These are phyloP conservation scores for Crocuta crocuta DNA, from an alignment of 2,113 vertebrate genomes.

Conservation along the genomic window DNA sequence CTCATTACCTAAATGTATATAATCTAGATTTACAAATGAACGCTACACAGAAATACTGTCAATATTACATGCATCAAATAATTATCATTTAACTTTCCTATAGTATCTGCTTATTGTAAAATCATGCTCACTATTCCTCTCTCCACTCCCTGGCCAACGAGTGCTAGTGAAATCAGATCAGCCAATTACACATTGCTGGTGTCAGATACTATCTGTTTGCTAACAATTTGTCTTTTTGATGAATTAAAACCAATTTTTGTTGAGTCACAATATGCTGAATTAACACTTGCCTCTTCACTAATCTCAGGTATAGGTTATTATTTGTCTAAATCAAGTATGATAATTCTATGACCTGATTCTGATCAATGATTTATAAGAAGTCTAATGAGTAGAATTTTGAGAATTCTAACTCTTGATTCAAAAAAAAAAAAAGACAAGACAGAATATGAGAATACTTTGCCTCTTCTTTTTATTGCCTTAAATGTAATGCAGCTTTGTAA, in stretches of 20 bases:
- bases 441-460: background rate
- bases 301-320: background rate
- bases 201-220: background rate
- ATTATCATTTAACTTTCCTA: background rate
- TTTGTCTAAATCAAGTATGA: background rate
- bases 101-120: background rate
- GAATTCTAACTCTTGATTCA: background rate
- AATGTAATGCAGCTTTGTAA: background rate
- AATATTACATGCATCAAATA: background rate
- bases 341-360: background rate
- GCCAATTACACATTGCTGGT: background rate
- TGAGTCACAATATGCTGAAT: background rate
- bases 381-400: background rate
- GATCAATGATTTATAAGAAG: background rate
- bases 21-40: slow-evolving; percentile 39
- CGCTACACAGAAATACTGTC: background rate
- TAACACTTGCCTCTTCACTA: background rate
- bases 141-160: background rate
- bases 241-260: background rate
- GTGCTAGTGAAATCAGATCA: background rate
- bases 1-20: background rate
- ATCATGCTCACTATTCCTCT: background rate
- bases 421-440: background rate
- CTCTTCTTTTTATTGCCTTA: background rate
- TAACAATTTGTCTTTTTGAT: background rate